Percentiles rank a stretch among this genome's conserved stretches.
Evolutionary conservation across 2,797 vertebrate genomes (phyloP).

Genomic region (Hylomyscus alleni): DNA sequence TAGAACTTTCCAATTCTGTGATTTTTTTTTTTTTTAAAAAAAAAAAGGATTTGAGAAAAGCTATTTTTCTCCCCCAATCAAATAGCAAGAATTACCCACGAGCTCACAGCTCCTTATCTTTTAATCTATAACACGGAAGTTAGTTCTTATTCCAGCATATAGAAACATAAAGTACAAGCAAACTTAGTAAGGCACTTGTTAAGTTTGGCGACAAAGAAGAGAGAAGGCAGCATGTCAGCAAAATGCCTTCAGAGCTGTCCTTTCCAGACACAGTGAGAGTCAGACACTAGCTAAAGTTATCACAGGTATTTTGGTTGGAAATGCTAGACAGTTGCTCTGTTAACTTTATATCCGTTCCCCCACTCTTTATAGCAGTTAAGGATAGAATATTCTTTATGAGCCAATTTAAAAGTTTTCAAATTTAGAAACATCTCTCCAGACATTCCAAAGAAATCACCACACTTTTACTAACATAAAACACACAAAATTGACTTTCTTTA

Average conservation of each 20-base stretch:
- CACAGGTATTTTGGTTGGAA: conserved; percentile 48
- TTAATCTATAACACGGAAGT: background rate
- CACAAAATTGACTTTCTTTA: background rate
- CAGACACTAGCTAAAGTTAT: background rate
- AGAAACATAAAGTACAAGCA: background rate
- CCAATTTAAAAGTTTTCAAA: conserved; percentile 40
- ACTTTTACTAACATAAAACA: background rate
- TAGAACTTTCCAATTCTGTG: background rate
- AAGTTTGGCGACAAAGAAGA: background rate
- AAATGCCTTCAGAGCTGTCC: background rate
- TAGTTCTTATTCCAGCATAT: background rate
- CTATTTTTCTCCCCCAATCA: background rate
- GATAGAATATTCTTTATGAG: conserved; percentile 25
- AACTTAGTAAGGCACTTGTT: background rate
- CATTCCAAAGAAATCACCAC: conserved; percentile 34
- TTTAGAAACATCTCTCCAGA: conserved; percentile 46
- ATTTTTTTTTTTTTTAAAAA: no score
- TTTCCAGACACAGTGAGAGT: background rate
- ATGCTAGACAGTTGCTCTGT: background rate
- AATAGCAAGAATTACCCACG: background rate
- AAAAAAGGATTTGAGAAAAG: background rate
- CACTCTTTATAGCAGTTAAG: conserved; percentile 29
- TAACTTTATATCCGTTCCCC: conserved; percentile 15
- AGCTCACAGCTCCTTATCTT: background rate
- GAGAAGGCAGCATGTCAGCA: background rate